phyloP scores from a whole-genome alignment of 2,113 vertebrate species.

The Cyphomyrus plagiostoma region DNA sequence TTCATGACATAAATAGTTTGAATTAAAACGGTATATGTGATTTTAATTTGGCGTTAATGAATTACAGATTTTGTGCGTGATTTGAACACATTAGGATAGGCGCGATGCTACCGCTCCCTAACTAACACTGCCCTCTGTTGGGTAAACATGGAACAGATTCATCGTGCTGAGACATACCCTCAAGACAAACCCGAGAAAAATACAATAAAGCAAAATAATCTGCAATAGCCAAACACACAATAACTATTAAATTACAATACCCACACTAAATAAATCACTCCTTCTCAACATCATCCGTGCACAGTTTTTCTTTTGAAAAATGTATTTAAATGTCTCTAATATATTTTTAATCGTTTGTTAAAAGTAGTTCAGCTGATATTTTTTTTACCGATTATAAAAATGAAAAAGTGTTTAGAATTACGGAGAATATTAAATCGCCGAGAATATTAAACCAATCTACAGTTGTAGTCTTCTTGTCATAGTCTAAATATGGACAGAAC shows the following conservation, averaged over 20 bases:
- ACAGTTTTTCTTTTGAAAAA: neutral
- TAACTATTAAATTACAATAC: neutral
- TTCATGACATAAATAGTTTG: conserved; percentile 44
- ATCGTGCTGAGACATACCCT: conserved; percentile 19
- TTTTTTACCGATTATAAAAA: neutral
- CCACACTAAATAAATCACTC: neutral
- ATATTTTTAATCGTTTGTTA: neutral
- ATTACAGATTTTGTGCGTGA: conserved; percentile 43
- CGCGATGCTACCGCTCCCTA: conserved; percentile 43
- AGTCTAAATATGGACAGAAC: neutral
- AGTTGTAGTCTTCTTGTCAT: neutral
- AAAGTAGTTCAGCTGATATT: neutral
- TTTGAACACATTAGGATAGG: conserved; percentile 37
- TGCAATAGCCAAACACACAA: neutral
- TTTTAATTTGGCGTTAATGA: conserved; percentile 54
- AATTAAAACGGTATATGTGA: conserved; percentile 26
- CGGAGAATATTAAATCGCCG: neutral
- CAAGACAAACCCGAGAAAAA: neutral
- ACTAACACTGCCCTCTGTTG: conserved; percentile 69
- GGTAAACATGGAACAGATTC: conserved; percentile 31
- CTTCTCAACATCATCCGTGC: neutral
- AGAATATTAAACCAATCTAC: neutral
- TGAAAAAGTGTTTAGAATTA: neutral
- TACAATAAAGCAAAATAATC: neutral
- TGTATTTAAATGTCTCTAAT: neutral